Conservation (phyloP, 2,113 vertebrate genomes). For the Xenopus borealis region DNA sequence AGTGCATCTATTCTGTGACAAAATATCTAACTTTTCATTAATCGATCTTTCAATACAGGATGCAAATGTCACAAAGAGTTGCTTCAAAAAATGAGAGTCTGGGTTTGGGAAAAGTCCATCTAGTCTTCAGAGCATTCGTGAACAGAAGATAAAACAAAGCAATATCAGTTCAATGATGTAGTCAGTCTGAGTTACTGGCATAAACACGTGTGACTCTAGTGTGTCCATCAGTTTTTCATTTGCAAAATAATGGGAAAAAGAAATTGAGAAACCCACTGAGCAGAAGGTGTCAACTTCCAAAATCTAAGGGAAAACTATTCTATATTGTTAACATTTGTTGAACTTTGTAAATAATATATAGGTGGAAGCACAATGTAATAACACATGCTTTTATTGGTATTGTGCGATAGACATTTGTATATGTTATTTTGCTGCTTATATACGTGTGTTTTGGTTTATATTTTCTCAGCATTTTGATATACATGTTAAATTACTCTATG, state of each 20-base stretch:
- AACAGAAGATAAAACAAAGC: slow-evolving; percentile 22
- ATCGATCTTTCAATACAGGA: slow-evolving; percentile 28
- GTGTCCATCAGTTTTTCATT: slow-evolving; percentile 44
- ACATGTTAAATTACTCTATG: too few relatives aligned
- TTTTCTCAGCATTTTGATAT: too few relatives aligned
- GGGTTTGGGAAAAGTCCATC: slow-evolving; percentile 31
- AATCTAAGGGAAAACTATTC: background rate
- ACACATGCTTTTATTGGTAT: too few relatives aligned
- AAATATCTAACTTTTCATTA: slow-evolving; percentile 22
- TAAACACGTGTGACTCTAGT: slow-evolving; percentile 42
- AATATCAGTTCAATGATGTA: slow-evolving; percentile 40
- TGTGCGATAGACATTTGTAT: too few relatives aligned
- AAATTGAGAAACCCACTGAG: slow-evolving; percentile 29
- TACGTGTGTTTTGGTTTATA: too few relatives aligned
- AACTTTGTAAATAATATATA: background rate
- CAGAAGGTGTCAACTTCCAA: slow-evolving; percentile 33
- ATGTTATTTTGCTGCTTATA: too few relatives aligned
- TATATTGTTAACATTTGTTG: slow-evolving; percentile 12
- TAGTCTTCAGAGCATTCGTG: slow-evolving; percentile 23
- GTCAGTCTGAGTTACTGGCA: slow-evolving; percentile 35
- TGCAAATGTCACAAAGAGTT: slow-evolving; percentile 12
- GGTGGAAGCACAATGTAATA: too few relatives aligned
- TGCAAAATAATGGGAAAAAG: slow-evolving; percentile 40
- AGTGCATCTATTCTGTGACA: background rate
- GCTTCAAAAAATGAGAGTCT: slow-evolving; percentile 1